Evolutionary conservation across 2,113 vertebrate genomes (phyloP), one percentile per base, ranked within the genome.

Genomic region (Leptodactylus fuscus): DNA sequence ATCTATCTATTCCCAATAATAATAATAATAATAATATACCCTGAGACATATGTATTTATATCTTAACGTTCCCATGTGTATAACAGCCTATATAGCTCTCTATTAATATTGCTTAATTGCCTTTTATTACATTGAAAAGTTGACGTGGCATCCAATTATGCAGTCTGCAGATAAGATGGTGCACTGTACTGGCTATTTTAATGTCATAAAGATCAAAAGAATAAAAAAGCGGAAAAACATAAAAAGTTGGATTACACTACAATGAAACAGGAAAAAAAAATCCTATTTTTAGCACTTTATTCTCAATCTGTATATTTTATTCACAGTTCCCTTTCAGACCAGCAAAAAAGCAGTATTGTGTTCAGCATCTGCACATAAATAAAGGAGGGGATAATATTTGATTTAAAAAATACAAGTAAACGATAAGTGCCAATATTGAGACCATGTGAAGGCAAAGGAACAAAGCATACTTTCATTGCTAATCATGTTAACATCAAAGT

Each of bases 401-500:
- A 92, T 91, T 92, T 89, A 49, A 90, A 89, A 92, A 90, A 89
- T 91, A 90, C 90, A 90, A 93, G 91, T 90, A 90, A 89, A 87
- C 16, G 89, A 94, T 95, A 93, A 94, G 93, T 90, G 89, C 92
- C 87, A 89, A 91, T 94, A 94, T 94, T 94, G 93, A 93, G 93
- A 93, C 92, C 94, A 96, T 92, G 94, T 96, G 95, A 95, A 90
- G 95, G 94, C 92, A 88, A 77, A 91, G 88, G 94, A 95, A 95
- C 95, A 96, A 96, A 97, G 95, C 94, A 93, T 96, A 95, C 92
- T 96, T 97, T 92, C 93, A 90, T 91, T 86, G 91, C 93, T 94
- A 94, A 94, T 97, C 95, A 92, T 92, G 93, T 94, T 94, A 93
- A 93, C 95, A 93, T 96, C 94, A 97, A 95, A 94, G 93, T 93